Evolutionary conservation across 2,888 invertebrate species (phyloP).

Genomic region (Embidobia sp.): DNA sequence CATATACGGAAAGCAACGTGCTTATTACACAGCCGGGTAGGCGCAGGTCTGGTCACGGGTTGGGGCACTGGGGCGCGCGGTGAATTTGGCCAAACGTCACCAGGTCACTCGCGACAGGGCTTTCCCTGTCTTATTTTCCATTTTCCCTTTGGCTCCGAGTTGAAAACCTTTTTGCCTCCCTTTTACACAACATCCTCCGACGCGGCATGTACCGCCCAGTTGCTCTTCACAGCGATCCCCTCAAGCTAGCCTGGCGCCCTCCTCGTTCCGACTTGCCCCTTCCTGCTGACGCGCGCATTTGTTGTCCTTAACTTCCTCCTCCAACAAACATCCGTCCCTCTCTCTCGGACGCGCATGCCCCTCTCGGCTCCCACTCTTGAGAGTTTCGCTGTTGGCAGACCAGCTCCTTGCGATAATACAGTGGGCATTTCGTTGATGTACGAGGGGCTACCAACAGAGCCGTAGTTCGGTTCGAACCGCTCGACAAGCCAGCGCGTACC

Average conservation of each 20-base stretch:
- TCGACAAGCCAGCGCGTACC: constrained; percentile 12
- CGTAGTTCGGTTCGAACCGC: constrained; percentile 31
- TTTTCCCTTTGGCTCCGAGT: constrained; percentile 4
- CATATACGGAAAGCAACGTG: constrained; percentile 14
- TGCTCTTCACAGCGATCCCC: constrained; percentile 28
- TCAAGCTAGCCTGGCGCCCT: constrained; percentile 24
- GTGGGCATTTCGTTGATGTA: constrained; percentile 19
- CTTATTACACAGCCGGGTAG: constrained; percentile 16
- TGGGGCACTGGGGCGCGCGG: not conserved
- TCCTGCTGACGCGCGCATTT: not conserved
- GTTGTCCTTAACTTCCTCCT: constrained; percentile 4
- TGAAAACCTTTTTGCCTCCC: constrained; percentile 24
- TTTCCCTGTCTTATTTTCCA: constrained; percentile 1
- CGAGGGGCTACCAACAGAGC: constrained; percentile 23
- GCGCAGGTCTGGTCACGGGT: no score
- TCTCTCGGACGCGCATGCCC: constrained; percentile 9
- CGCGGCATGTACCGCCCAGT: constrained; percentile 53
- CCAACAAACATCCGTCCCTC: not conserved
- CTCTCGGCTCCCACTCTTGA: constrained; percentile 3
- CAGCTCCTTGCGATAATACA: constrained; percentile 15
- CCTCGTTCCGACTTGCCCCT: constrained; percentile 17
- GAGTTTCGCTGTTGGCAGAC: constrained; percentile 8
- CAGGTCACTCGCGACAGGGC: no score
- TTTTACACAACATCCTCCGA: constrained; percentile 24
- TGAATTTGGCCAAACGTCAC: no score